These are phyloP conservation scores for Drosophila atroscutellata DNA, from an alignment of 2,888 invertebrate genomes.

Conservation along the genomic window DNA sequence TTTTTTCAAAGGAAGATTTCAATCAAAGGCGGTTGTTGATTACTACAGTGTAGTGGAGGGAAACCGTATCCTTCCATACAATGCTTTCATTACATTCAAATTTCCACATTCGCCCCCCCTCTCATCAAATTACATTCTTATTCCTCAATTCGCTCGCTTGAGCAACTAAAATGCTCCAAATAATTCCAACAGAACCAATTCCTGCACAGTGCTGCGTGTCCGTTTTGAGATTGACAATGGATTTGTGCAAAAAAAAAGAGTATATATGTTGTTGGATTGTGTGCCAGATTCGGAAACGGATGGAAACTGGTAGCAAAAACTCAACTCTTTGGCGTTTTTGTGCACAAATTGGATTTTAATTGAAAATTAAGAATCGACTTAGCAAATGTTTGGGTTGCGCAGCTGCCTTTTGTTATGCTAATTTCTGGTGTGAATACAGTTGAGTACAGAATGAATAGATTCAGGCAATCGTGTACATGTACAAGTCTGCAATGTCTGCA, in stretches of 20 bases:
- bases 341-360: slow-evolving; percentile 79
- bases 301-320: not conserved
- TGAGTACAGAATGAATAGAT: slow-evolving; percentile 61
- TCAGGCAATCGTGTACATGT: slow-evolving; percentile 24
- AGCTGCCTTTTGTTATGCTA: slow-evolving; percentile 78
- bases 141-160: slow-evolving; percentile 2
- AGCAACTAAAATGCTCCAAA: slow-evolving; percentile 25
- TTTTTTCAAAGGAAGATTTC: not conserved
- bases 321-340: slow-evolving; percentile 56
- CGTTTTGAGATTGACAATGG: slow-evolving; percentile 45
- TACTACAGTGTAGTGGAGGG: not conserved
- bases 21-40: not conserved
- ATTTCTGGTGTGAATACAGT: slow-evolving; percentile 55
- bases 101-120: not conserved
- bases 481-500: slow-evolving; percentile 4
- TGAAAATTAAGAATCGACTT: slow-evolving; percentile 81
- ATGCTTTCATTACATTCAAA: not conserved
- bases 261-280: slow-evolving; percentile 21
- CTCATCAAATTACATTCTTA: not conserved
- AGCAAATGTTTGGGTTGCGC: slow-evolving; percentile 78
- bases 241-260: slow-evolving; percentile 19
- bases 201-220: slow-evolving; percentile 37
- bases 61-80: not conserved
- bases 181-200: slow-evolving; percentile 28
- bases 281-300: slow-evolving; percentile 38